A percentile compares a stretch with the other conserved stretches of the same genome.
Conservation (phyloP, 2,888 invertebrate species). For the Barypeithes pellucidus region DNA sequence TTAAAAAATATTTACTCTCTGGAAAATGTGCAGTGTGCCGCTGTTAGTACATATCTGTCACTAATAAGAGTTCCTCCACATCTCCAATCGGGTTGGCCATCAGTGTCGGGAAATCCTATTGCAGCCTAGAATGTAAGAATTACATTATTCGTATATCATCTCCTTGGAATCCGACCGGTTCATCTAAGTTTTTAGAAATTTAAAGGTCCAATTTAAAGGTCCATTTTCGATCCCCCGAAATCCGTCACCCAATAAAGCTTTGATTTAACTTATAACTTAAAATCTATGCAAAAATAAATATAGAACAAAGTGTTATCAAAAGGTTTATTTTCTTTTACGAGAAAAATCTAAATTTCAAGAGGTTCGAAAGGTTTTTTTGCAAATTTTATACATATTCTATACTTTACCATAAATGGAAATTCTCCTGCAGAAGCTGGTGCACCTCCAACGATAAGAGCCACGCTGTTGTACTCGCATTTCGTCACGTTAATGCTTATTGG, state of each 20-base stretch:
- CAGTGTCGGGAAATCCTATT: constrained; percentile 66
- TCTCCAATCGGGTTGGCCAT: constrained; percentile 64
- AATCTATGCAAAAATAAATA: no score
- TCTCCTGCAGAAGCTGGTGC: constrained; percentile 73
- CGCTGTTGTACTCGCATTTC: constrained; percentile 72
- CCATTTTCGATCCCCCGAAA: no score
- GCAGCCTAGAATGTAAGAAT: constrained; percentile 65
- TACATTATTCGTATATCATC: no score
- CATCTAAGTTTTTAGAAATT: no score
- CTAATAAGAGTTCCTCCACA: constrained; percentile 76
- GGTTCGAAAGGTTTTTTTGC: no score
- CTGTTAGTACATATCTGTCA: constrained; percentile 73
- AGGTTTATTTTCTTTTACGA: no score
- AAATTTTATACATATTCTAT: neutral
- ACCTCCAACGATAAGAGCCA: constrained; percentile 76
- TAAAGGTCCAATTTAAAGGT: no score
- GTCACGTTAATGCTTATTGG: constrained; percentile 71
- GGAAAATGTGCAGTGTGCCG: constrained; percentile 73
- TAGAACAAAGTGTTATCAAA: no score
- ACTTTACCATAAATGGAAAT: constrained; percentile 77
- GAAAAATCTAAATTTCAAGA: no score
- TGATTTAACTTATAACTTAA: no score
- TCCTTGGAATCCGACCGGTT: no score
- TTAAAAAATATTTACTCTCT: constrained; percentile 60
- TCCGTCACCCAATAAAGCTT: no score